Conservation (phyloP, 2,888 invertebrate species). For the Lasioglossum marginatum region DNA sequence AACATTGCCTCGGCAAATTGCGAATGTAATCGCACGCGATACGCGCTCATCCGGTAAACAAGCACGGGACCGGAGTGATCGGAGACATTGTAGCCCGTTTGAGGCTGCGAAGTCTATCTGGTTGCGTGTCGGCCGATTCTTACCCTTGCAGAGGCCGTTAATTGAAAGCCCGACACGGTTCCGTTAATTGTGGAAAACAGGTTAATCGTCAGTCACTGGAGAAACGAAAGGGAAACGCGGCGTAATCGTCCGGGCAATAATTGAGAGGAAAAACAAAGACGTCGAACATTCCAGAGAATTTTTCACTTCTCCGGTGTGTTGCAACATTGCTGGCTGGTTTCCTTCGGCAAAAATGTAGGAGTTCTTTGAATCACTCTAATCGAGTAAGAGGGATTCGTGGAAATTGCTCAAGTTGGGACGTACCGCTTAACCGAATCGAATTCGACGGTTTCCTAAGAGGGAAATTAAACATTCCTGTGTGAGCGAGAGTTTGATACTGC, state of each 20-base stretch:
- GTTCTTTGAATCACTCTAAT: not conserved
- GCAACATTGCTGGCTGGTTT: not conserved
- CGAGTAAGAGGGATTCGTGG: not conserved
- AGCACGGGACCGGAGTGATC: constrained; percentile 41
- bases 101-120: constrained; percentile 44
- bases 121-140: constrained; percentile 55
- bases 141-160: constrained; percentile 53
- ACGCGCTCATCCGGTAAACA: constrained; percentile 57
- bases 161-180: constrained; percentile 60
- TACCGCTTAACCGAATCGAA: not conserved
- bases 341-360: not conserved
- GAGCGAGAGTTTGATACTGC: not conserved
- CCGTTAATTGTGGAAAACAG: constrained; percentile 57
- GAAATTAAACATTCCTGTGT: not conserved
- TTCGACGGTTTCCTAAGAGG: not conserved
- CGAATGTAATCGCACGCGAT: constrained; percentile 66
- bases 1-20: constrained; percentile 62
- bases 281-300: not conserved
- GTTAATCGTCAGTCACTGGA: constrained; percentile 46
- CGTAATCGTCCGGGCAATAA: constrained; percentile 20
- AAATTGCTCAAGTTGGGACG: not conserved
- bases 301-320: not conserved
- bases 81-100: constrained; percentile 45
- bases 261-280: not conserved
- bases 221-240: constrained; percentile 29